phyloP scores from a whole-genome alignment of 2,113 vertebrate species.

The Clarias gariepinus region DNA sequence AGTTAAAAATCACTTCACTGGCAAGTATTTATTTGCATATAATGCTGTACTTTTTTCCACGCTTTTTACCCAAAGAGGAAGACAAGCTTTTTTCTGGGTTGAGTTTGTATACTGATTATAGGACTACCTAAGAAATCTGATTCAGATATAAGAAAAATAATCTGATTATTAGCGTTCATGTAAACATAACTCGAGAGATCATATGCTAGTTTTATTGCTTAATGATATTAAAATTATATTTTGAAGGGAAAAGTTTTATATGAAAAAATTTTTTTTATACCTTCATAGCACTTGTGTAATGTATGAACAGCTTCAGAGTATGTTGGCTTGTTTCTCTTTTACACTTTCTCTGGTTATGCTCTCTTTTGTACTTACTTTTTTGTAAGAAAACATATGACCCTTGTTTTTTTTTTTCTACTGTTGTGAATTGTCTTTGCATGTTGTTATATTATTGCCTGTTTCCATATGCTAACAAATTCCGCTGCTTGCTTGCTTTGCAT shows the following conservation, averaged over 20 bases:
- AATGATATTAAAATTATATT: neutral
- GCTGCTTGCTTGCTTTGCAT: slow-evolving; percentile 37
- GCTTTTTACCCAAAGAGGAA: neutral
- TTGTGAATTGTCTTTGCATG: slow-evolving; percentile 13
- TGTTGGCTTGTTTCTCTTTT: slow-evolving; percentile 24
- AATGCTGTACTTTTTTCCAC: neutral
- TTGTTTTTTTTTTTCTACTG: neutral
- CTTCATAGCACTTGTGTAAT: slow-evolving; percentile 5
- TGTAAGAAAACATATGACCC: neutral
- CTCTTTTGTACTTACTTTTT: neutral
- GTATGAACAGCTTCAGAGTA: neutral
- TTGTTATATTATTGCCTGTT: neutral
- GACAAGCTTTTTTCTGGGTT: neutral
- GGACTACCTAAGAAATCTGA: neutral
- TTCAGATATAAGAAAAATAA: neutral
- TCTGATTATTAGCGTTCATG: neutral
- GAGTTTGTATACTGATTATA: slow-evolving; percentile 6
- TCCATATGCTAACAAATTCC: slow-evolving; percentile 11
- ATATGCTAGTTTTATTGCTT: neutral
- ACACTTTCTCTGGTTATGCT: neutral
- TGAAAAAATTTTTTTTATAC: neutral
- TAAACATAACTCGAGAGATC: neutral
- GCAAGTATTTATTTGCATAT: slow-evolving; percentile 9
- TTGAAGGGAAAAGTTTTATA: neutral
- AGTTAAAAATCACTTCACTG: neutral